Percentiles rank a stretch among this genome's conserved stretches.
Conservation (phyloP, 2,113 vertebrate species). For the Oncorhynchus gorbuscha region DNA sequence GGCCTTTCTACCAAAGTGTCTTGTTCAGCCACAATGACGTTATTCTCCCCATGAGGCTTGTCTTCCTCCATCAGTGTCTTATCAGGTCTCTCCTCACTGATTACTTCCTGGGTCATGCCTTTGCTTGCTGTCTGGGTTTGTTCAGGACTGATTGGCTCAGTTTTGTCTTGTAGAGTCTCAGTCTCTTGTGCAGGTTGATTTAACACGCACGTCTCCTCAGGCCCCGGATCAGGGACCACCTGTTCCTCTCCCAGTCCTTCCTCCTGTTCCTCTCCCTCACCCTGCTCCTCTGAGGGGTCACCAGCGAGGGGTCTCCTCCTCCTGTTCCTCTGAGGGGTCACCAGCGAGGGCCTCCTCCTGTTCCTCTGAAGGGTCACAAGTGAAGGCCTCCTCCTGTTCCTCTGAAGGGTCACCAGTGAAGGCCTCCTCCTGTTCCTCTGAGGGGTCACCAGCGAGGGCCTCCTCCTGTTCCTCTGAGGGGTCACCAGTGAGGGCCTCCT, state of each 20-base stretch:
- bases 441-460: no score
- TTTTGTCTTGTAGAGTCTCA: conserved; percentile 11
- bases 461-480: no score
- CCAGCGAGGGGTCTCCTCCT: no score
- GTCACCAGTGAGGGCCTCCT: no score
- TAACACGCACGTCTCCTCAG: conserved; percentile 13
- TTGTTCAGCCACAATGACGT: neutral
- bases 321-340: neutral
- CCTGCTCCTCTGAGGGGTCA: no score
- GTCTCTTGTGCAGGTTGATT: conserved; percentile 19
- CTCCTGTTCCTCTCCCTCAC: conserved; percentile 7
- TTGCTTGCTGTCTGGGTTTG: neutral
- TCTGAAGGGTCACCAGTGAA: no score
- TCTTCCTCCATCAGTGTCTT: neutral
- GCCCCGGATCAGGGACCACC: neutral
- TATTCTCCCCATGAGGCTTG: neutral
- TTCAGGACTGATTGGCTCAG: neutral
- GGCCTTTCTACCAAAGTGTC: neutral
- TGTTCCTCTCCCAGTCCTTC: conserved; percentile 8
- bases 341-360: neutral
- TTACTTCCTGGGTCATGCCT: neutral
- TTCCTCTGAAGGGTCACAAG: no score
- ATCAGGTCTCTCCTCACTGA: neutral
- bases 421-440: neutral
- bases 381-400: no score